These are phyloP conservation scores for Apis cerana DNA, from an alignment of 1,140 invertebrate genomes.

Conservation along the genomic window DNA sequence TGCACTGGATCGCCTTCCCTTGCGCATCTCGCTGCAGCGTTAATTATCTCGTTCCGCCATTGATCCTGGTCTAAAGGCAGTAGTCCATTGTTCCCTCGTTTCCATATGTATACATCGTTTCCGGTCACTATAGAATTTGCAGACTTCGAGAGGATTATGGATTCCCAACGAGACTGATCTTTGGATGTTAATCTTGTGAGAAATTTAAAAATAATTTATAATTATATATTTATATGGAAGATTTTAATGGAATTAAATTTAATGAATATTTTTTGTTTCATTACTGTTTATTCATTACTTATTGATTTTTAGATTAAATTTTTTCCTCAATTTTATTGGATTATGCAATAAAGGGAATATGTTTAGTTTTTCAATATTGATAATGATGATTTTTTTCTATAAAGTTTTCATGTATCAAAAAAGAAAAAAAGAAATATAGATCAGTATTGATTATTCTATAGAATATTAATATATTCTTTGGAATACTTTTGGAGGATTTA, in stretches of 20 bases:
- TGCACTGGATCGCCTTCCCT: constrained; percentile 75
- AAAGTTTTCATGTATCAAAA: too few species aligned
- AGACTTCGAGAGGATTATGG: constrained; percentile 65
- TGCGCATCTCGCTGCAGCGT: constrained; percentile 69
- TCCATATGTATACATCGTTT: constrained; percentile 74
- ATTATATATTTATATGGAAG: neutral
- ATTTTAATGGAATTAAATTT: neutral
- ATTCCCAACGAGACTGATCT: constrained; percentile 70
- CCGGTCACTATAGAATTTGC: constrained; percentile 30
- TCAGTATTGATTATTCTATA: too few species aligned
- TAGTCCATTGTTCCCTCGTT: constrained; percentile 65
- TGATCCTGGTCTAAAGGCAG: constrained; percentile 65
- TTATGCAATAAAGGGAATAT: too few species aligned
- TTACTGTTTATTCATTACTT: too few species aligned
- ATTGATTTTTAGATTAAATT: too few species aligned
- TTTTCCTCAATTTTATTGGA: too few species aligned
- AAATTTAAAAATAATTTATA: neutral
- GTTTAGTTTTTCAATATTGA: too few species aligned
- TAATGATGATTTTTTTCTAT: too few species aligned
- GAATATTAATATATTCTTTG: too few species aligned
- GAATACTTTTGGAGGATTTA: too few species aligned
- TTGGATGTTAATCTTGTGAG: constrained; percentile 65
- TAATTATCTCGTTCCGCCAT: constrained; percentile 75
- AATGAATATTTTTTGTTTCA: too few species aligned
- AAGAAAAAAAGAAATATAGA: too few species aligned